Evolutionary conservation across 1,140 invertebrate genomes (phyloP).

Genomic region (Macrobrachium nipponense): DNA sequence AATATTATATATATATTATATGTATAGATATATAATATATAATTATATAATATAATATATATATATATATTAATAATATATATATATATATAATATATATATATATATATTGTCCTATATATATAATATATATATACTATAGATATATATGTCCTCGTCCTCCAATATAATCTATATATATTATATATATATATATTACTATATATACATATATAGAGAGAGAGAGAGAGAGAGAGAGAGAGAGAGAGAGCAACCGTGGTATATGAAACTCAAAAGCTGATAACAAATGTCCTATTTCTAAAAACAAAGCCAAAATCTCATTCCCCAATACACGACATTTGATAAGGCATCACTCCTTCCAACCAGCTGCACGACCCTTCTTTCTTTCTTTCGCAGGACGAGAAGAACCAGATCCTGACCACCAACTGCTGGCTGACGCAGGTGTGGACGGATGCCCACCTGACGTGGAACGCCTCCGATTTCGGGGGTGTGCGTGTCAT

Average conservation of each 20-base stretch:
- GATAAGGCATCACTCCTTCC: neutral
- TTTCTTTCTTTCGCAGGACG: conserved; percentile 71
- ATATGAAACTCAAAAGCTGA: neutral
- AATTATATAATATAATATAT: no score
- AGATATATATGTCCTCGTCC: no score
- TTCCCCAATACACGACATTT: neutral
- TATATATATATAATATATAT: no score
- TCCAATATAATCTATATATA: no score
- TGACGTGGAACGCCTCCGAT: conserved; percentile 89
- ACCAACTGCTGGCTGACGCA: conserved; percentile 94
- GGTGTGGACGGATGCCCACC: conserved; percentile 89
- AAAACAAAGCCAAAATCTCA: conserved; percentile 11
- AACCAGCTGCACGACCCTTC: neutral
- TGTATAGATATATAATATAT: no score
- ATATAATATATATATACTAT: no score
- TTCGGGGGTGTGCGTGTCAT: conserved; percentile 86
- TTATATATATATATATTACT: no score
- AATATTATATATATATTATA: no score
- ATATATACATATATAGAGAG: no score
- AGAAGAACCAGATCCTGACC: conserved; percentile 80
- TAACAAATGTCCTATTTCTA: neutral
- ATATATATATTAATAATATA: no score
- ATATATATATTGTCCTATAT: no score
- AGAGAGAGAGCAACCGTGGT: neutral
- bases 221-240: neutral